Percentiles rank a stretch among this genome's conserved stretches.
Evolutionary conservation across 2,797 vertebrate species (phyloP).

Genomic region (Macrochelys suwanniensis): DNA sequence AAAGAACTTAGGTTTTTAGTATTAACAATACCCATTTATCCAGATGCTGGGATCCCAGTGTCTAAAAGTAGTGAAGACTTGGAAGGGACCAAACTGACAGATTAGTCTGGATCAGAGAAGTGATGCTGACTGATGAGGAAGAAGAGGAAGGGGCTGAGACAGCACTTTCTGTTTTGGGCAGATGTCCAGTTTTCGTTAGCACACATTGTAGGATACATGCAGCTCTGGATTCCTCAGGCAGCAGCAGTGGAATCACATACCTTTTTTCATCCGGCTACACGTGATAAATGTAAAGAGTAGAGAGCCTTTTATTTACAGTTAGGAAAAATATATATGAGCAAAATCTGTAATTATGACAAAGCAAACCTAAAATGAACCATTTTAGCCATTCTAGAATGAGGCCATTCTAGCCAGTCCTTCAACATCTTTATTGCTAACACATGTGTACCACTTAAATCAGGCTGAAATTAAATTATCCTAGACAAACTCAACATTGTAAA

Average conservation of each 20-base stretch:
- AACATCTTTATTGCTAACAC: constrained; percentile 41
- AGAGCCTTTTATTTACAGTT: not conserved
- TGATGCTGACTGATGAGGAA: not conserved
- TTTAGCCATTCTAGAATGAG: no score
- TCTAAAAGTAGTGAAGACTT: not conserved
- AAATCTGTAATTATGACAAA: not conserved
- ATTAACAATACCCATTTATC: not conserved
- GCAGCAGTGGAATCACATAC: not conserved
- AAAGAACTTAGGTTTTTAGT: not conserved
- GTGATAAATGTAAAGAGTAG: not conserved
- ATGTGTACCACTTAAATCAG: not conserved
- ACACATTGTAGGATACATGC: not conserved
- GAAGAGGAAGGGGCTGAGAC: not conserved
- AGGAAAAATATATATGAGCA: not conserved
- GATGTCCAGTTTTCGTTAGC: not conserved
- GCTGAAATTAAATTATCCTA: constrained; percentile 63
- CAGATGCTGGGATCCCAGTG: not conserved
- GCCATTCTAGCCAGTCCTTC: not conserved
- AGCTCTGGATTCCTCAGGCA: not conserved
- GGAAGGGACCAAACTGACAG: not conserved
- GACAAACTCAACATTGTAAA: constrained; percentile 67
- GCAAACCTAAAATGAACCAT: not conserved
- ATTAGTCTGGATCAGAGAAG: not conserved
- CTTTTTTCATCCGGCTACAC: not conserved
- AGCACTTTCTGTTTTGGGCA: not conserved